Evolutionary conservation across 2,797 vertebrate genomes (phyloP), one percentile per base, ranked within the genome.

Genomic region (Gobionotothen gibberifrons): DNA sequence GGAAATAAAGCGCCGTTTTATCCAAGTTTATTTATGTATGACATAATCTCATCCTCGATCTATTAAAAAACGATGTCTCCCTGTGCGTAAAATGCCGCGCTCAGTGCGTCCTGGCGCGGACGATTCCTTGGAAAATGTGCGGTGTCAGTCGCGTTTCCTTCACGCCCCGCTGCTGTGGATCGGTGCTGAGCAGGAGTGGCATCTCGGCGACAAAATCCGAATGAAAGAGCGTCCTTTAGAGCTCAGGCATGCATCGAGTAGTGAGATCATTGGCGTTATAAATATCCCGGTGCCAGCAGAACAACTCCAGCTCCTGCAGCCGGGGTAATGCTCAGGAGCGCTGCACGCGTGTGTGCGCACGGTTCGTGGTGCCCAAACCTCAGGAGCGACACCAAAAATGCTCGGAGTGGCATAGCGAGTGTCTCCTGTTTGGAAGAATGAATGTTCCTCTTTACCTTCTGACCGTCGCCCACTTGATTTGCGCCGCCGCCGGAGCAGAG

Each of bases 201-300:
- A 70, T 85, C 91, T 85, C 85, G 62, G 82, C 65, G 84, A 85
- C 83, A 79, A 59, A 79, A 84, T 84, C 83, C 32, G 84, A 78
- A 84, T 58, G 82, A 84, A 85, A 85, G 83, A 63, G 86, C 85
- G 91, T 91, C 89, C 90, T 91, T 90, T 89, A 91, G 90, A 88
- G 89, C 89, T 87, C 90, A 87, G 93, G 94, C 94, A 94, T 88
- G 94, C 93, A 87, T 81, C 47, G 84, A 90, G 93, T 87, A 89
- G 94, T 97, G 96, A 97, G 96, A 93, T 97, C 96, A 97, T 90
- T 87, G 90, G 85, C 88, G 95, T 95, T 97, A 97, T 96, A 98
- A 98, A 98, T 97, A 98, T 94, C 95, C 90, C 90, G 36, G 86
- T 82, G 90, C 93, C 93, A 83, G 92, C 85, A 84, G 91, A 92